A percentile compares a stretch with the other conserved stretches of the same genome.
These are phyloP conservation scores for Dioctria linearis DNA, from an alignment of 2,888 invertebrate species.

Conservation along the genomic window DNA sequence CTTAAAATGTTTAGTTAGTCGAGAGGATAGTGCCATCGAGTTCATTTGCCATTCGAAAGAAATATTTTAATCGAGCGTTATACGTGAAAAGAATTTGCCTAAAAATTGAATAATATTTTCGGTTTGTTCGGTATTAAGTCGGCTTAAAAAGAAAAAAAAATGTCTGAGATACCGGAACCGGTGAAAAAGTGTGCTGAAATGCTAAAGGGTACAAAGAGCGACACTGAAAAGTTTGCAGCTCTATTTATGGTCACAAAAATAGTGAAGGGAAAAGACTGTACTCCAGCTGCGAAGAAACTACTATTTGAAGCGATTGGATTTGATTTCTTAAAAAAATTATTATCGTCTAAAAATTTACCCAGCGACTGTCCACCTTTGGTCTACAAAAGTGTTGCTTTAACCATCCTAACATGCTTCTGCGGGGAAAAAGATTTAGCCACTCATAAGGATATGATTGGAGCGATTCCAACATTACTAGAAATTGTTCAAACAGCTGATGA, in stretches of 20 bases:
- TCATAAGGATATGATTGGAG: slow-evolving; percentile 86
- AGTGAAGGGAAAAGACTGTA: slow-evolving; percentile 87
- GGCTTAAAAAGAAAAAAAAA: slow-evolving; percentile 57
- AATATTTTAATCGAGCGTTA: background rate
- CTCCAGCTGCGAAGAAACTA: slow-evolving; percentile 81
- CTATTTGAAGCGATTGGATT: slow-evolving; percentile 93
- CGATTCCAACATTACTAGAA: slow-evolving; percentile 86
- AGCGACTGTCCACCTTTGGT: slow-evolving; percentile 91
- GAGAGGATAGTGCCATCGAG: slow-evolving; percentile 26
- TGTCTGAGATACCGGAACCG: slow-evolving; percentile 78
- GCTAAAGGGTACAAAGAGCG: slow-evolving; percentile 84
- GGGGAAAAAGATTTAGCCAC: slow-evolving; percentile 84
- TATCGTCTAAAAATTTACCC: slow-evolving; percentile 83
- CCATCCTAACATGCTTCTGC: slow-evolving; percentile 89
- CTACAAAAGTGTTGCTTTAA: slow-evolving; percentile 92
- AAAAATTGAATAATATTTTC: background rate
- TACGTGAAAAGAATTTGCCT: background rate
- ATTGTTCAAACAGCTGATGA: slow-evolving; percentile 89
- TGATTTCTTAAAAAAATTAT: slow-evolving; percentile 85
- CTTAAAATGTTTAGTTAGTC: slow-evolving; percentile 14
- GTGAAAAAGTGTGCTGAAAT: slow-evolving; percentile 89
- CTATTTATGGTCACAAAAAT: slow-evolving; percentile 93
- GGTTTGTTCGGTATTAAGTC: background rate
- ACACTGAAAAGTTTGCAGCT: slow-evolving; percentile 93
- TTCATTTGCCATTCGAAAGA: background rate